Evolutionary conservation across 1,140 invertebrate species (phyloP).

Genomic region (Drosophila miranda): DNA sequence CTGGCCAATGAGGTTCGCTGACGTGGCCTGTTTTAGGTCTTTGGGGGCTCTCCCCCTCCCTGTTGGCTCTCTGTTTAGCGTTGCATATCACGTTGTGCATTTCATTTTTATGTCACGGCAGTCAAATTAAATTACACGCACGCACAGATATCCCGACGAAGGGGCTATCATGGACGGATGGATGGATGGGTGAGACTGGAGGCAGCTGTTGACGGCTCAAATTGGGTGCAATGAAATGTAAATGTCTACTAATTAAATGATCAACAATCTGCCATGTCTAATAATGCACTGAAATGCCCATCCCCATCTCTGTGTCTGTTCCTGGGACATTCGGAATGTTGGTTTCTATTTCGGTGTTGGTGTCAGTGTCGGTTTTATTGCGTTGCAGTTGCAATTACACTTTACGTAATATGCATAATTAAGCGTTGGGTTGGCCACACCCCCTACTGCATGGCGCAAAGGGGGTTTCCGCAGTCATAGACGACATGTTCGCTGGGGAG

Average conservation of each 20-base stretch:
- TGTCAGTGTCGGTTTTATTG: constrained; percentile 15
- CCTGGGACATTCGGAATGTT: too few relatives aligned
- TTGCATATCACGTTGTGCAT: constrained; percentile 74
- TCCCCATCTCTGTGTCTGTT: neutral
- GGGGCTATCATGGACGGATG: neutral
- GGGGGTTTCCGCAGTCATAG: too few relatives aligned
- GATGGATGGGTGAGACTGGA: neutral
- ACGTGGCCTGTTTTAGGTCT: constrained; percentile 10
- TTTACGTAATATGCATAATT: constrained; percentile 70
- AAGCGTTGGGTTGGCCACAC: constrained; percentile 18
- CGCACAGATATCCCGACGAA: constrained; percentile 13
- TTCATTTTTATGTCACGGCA: constrained; percentile 72
- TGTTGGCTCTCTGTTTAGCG: constrained; percentile 24
- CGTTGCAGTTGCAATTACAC: constrained; percentile 45
- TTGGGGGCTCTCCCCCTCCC: neutral
- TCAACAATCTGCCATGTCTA: constrained; percentile 34
- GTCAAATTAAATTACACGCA: constrained; percentile 74
- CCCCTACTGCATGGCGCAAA: too few relatives aligned
- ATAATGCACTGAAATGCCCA: neutral
- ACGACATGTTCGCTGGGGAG: too few relatives aligned
- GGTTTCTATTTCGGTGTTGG: neutral
- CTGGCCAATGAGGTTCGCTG: neutral
- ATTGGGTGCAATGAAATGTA: constrained; percentile 73
- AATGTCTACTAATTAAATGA: constrained; percentile 74
- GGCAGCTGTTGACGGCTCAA: constrained; percentile 60